Base-by-base conservation (phyloP, 37 sponge, comb jelly and placozoan species). In the Spongilla lacustris region DNA sequence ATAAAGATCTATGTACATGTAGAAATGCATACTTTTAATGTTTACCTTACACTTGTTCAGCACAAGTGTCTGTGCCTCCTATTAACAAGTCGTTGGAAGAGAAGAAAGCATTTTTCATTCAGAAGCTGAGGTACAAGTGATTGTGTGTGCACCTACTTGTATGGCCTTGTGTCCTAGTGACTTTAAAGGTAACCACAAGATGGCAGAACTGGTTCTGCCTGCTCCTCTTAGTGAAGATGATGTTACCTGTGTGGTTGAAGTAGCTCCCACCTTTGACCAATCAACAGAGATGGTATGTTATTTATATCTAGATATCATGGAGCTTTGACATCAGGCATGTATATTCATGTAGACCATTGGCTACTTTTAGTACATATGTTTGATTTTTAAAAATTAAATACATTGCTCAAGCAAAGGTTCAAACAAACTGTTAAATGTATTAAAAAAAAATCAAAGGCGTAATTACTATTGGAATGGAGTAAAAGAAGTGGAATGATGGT, bases 151-250 rank as follows among this genome's bases (percentile, higher is more conserved):
- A 33, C 73, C 71, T 25, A 9, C 72, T 24, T 72, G n/a, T 28
- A 12, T 12, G 25, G 27, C 67, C 19, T 26, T 14, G 24, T 34
- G 38, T 14, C 21, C 58, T 14, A 50, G 90, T 35, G 26, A 30
- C 29, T 28, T 89, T 69, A 79, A 71, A 19, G 73, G 66, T 8
- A 84, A 84, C 38, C 48, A 25, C 4, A 27, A 58, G 21, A 81
- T 85, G 90, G 19, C 26, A 29, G 83, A 91, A 67, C 32, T 86
- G 9, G 78, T 91, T 25, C 74, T 91, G 12, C 91, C 86, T 25
- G 38, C 34, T 9, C 36, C 58, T 29, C 71, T 85, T 14, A 36
- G 49, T 10, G 29, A 69, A 66, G 68, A 76, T 29, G 87, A 91
- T 68, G 5, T 81, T 22, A 35, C n/a, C 4, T 82, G 82, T 82